A percentile compares a stretch with the other conserved stretches of the same genome.
Conservation (phyloP, 1,140 invertebrate species). For the Choristoneura fumiferana region DNA sequence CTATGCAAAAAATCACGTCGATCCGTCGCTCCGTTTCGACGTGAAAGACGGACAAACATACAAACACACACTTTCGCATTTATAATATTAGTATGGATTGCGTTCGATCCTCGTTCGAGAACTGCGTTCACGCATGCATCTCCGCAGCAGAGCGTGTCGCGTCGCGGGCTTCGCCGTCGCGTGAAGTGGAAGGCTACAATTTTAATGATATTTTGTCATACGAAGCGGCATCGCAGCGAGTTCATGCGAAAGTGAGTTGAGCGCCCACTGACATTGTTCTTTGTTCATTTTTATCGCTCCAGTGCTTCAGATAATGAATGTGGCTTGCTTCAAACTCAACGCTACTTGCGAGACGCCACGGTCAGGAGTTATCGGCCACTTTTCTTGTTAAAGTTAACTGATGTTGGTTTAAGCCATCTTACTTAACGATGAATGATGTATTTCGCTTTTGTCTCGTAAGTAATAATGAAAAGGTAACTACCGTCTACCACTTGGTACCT, state of each 20-base stretch:
- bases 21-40: too few species aligned
- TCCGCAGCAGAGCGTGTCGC: constrained; percentile 36
- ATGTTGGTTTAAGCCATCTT: constrained; percentile 48
- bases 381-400: constrained; percentile 66
- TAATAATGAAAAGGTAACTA: too few species aligned
- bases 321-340: constrained; percentile 45
- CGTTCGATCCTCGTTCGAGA: constrained; percentile 35
- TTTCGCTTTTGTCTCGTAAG: constrained; percentile 36
- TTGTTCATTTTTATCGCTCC: constrained; percentile 73
- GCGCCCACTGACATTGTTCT: constrained; percentile 66
- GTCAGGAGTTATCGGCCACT: constrained; percentile 63
- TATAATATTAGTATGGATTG: too few species aligned
- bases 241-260: constrained; percentile 65
- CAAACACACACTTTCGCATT: too few species aligned
- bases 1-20: too few species aligned
- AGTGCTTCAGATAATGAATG: constrained; percentile 68
- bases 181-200: constrained; percentile 34
- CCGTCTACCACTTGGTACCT: too few species aligned
- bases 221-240: constrained; percentile 36
- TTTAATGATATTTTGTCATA: constrained; percentile 57
- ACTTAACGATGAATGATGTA: constrained; percentile 52
- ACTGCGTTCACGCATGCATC: constrained; percentile 43
- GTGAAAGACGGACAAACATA: too few species aligned
- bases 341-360: constrained; percentile 50
- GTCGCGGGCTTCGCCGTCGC: constrained; percentile 19